Base-by-base conservation (phyloP, 2,888 invertebrate genomes). In the Crossocerus cetratus region DNA sequence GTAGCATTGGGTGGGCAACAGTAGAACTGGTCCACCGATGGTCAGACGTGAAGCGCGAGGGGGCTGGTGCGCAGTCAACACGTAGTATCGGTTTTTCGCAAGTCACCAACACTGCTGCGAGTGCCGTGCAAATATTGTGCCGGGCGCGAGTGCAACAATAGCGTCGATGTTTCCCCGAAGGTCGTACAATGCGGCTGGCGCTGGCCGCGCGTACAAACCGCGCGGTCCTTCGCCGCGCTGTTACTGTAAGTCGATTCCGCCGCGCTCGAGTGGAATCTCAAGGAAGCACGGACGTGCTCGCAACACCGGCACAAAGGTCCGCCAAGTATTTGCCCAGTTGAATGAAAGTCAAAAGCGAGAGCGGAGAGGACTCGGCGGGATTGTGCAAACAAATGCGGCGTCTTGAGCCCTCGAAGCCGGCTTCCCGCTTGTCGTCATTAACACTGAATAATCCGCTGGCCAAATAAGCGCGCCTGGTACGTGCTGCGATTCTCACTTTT, bases 381-480 rank as follows among this genome's bases (percentile, higher is more conserved):
- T 76, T 70, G 76, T 70, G 69, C 72, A 82, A 83, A 82, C 72
- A 82, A 82, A 69, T 49, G 63, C 55, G 63, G 42, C 70, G 70
- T 71, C 78, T 73, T 72, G 60, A 70, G 74, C 62, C 32, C 32
- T 73, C 78, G 65, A 76, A 72, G 72, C 65, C 66, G 74, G 72
- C 79, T 72, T 32, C 72, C 81, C 60, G 77, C 77, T 79, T 32
- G 70, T 75, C 83, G 73, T 83, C 83, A 83, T 81, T 83, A 83
- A 82, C 77, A 74, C 78, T 70, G 74, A 74, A 81, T 83, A 81
- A 82, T 82, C 76, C 71, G 69, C 49, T 69, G 76, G 69, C 69
- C 65, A 72, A 80, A 73, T 74, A 78, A 70, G 58, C 76, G 42
- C 43, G 64, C 53, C 61, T 61, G 22, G 22, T 54, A n/a, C n/a